These are phyloP conservation scores for Drosophila simulans DNA, from an alignment of 1,140 invertebrate species.

Conservation along the genomic window DNA sequence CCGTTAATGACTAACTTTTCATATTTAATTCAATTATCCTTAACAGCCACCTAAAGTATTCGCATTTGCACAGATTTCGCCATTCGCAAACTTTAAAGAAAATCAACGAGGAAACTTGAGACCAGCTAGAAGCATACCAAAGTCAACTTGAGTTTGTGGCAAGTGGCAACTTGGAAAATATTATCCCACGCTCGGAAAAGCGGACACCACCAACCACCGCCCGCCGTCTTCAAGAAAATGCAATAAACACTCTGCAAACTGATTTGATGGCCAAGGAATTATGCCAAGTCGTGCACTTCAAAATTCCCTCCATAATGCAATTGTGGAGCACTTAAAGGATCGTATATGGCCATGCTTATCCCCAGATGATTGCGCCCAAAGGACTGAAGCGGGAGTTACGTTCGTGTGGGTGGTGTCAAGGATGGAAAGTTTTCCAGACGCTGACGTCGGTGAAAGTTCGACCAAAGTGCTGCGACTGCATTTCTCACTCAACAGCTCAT, in stretches of 20 bases:
- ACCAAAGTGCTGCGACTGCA: constrained; percentile 38
- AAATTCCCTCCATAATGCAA: constrained; percentile 19
- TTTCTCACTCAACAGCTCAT: constrained; percentile 17
- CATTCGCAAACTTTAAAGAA: background rate
- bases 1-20: too few species aligned
- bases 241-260: constrained; percentile 29
- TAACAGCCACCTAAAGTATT: background rate
- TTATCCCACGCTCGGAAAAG: constrained; percentile 17
- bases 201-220: background rate
- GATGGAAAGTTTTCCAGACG: constrained; percentile 30
- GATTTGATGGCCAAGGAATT: constrained; percentile 36
- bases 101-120: background rate
- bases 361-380: constrained; percentile 20
- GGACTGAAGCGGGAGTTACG: background rate
- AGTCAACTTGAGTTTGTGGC: constrained; percentile 15
- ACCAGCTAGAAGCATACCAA: background rate
- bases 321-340: constrained; percentile 40
- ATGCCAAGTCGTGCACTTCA: constrained; percentile 35
- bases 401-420: constrained; percentile 9
- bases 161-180: constrained; percentile 32
- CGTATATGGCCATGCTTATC: constrained; percentile 27
- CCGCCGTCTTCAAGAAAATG: background rate
- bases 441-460: constrained; percentile 35
- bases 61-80: background rate
- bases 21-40: background rate